Percentiles rank a stretch among this genome's conserved stretches.
These are phyloP conservation scores for Drosophila subsilvestris DNA, from an alignment of 2,888 invertebrate species.

Conservation along the genomic window DNA sequence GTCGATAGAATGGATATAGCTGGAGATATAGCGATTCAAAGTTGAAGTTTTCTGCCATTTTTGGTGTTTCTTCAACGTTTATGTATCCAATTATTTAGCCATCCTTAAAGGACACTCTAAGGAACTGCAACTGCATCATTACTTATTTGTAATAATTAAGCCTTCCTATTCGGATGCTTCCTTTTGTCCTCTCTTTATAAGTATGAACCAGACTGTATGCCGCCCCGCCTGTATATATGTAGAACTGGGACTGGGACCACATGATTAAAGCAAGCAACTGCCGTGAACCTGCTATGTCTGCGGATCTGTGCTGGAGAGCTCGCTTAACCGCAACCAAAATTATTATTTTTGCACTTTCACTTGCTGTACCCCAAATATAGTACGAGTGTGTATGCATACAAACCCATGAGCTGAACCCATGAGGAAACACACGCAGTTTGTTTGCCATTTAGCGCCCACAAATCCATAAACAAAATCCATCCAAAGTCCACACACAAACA, in stretches of 20 bases:
- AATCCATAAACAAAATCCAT: constrained; percentile 37
- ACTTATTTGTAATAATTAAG: neutral
- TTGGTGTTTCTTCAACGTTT: too few relatives aligned
- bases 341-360: constrained; percentile 76
- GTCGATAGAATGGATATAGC: too few relatives aligned
- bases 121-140: too few relatives aligned
- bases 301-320: neutral
- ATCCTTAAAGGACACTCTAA: too few relatives aligned
- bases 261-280: constrained; percentile 15
- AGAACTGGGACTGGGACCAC: neutral
- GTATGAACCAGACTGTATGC: neutral
- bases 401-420: constrained; percentile 7
- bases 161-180: too few relatives aligned
- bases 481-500: constrained; percentile 34
- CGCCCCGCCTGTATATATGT: neutral
- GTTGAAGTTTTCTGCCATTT: too few relatives aligned
- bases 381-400: neutral
- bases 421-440: too few relatives aligned
- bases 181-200: neutral
- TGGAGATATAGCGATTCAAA: too few relatives aligned
- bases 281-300: constrained; percentile 20
- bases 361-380: constrained; percentile 56
- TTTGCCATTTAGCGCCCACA: constrained; percentile 48
- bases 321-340: constrained; percentile 4
- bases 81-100: too few relatives aligned